Conservation (phyloP, 2,113 vertebrate genomes). For the Tachysurus fulvidraco region DNA sequence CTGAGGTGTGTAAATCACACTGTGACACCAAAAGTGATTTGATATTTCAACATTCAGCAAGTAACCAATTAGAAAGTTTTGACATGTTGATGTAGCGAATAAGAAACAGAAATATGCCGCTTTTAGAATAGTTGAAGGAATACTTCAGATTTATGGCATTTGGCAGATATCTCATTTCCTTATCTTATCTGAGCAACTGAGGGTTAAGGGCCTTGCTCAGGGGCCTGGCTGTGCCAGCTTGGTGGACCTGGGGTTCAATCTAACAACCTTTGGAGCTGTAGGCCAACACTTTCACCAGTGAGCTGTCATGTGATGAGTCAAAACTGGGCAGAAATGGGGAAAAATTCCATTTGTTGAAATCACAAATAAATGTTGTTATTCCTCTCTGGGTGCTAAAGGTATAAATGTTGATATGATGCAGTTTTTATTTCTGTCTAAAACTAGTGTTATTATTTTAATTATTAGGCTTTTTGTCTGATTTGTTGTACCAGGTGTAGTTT, state of each 20-base stretch:
- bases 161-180: too few relatives aligned
- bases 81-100: neutral
- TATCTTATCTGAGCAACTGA: too few relatives aligned
- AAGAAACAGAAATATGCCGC: neutral
- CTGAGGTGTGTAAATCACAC: conserved; percentile 49
- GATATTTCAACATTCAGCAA: neutral
- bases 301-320: neutral
- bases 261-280: too few relatives aligned
- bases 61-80: neutral
- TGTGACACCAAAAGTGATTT: neutral
- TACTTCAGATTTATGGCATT: neutral
- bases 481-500: conserved; percentile 49
- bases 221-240: too few relatives aligned
- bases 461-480: neutral
- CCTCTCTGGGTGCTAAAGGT: conserved; percentile 8
- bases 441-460: neutral
- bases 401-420: neutral
- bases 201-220: too few relatives aligned
- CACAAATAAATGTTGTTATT: neutral
- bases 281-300: too few relatives aligned
- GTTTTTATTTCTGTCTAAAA: neutral
- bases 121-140: neutral
- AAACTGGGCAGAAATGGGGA: neutral
- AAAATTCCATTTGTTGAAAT: neutral
- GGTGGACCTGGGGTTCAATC: too few relatives aligned